Percentiles rank a stretch among this genome's conserved stretches.
phyloP scores from a whole-genome alignment of 92 coral and sea anemone genomes.

The Bergia puertoricense region DNA sequence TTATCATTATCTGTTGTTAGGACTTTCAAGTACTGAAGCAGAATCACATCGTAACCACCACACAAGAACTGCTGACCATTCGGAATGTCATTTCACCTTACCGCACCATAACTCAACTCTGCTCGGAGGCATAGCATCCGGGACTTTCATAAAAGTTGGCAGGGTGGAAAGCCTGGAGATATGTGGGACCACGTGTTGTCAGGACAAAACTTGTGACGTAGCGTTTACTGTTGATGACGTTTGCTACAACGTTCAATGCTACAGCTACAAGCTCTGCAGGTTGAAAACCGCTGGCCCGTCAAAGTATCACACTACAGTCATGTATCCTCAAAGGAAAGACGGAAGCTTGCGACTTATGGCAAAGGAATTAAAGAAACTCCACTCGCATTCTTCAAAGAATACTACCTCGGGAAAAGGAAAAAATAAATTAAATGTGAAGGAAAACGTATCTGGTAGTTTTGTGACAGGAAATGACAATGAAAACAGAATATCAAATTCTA shows the following conservation, averaged over 20 bases:
- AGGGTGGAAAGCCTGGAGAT: slow-evolving; percentile 55
- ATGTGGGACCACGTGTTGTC: slow-evolving; percentile 84
- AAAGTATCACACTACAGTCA: slow-evolving; percentile 70
- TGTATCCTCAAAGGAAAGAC: slow-evolving; percentile 62
- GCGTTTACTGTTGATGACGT: slow-evolving; percentile 84
- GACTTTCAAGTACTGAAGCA: not conserved
- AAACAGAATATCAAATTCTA: not conserved
- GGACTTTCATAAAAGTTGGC: slow-evolving; percentile 84
- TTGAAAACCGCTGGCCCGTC: slow-evolving; percentile 65
- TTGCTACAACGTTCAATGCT: slow-evolving; percentile 86
- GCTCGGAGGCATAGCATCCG: slow-evolving; percentile 86
- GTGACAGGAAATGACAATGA: not conserved
- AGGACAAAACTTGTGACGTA: slow-evolving; percentile 73
- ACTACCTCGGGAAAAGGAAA: not conserved
- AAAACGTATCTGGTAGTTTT: not conserved
- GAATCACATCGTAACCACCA: not conserved
- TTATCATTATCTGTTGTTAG: not conserved
- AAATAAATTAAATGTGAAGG: not conserved
- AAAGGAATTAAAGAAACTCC: not conserved
- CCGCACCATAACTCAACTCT: slow-evolving; percentile 74
- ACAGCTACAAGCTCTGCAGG: slow-evolving; percentile 75
- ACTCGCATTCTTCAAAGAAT: not conserved
- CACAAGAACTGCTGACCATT: slow-evolving; percentile 25
- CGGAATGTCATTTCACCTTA: slow-evolving; percentile 29
- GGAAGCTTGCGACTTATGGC: slow-evolving; percentile 26